Percentiles rank a stretch among this genome's conserved stretches.
Evolutionary conservation across 2,797 vertebrate genomes (phyloP).

Genomic region (Chromis chromis): DNA sequence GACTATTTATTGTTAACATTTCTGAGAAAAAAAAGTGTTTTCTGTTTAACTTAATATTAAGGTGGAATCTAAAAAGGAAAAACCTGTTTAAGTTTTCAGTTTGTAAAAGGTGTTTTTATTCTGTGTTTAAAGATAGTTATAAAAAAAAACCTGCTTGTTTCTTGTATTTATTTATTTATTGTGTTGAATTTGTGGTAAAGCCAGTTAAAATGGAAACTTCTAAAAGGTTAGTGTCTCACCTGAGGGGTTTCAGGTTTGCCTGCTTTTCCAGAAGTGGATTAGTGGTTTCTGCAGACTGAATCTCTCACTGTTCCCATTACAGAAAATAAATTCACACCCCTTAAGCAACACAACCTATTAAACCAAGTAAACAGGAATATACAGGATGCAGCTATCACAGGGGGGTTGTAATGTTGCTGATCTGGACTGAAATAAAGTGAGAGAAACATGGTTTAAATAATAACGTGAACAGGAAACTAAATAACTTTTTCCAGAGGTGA

Average conservation of each 20-base stretch:
- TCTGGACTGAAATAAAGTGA: not conserved
- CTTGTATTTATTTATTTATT: slow-evolving; percentile 28
- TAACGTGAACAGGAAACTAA: slow-evolving; percentile 13
- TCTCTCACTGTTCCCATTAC: not conserved
- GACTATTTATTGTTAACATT: slow-evolving; percentile 97
- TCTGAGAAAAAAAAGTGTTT: slow-evolving; percentile 84
- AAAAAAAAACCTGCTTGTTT: slow-evolving; percentile 41
- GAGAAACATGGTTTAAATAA: not conserved
- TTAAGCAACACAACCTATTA: not conserved
- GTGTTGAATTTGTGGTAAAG: not conserved
- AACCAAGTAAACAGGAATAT: not conserved
- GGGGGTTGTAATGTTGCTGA: not conserved
- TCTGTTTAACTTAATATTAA: slow-evolving; percentile 91
- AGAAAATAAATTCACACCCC: not conserved
- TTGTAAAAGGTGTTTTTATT: slow-evolving; percentile 95
- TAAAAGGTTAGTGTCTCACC: not conserved
- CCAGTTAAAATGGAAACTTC: not conserved
- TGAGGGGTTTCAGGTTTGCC: not conserved
- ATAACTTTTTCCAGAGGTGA: not conserved
- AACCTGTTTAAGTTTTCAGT: slow-evolving; percentile 87
- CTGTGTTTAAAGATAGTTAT: slow-evolving; percentile 90
- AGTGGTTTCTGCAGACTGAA: not conserved
- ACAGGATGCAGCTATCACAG: not conserved
- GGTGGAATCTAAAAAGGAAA: slow-evolving; percentile 87
- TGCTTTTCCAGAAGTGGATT: not conserved